A percentile compares a stretch with the other conserved stretches of the same genome.
Evolutionary conservation across 2,888 invertebrate species (phyloP).

Genomic region (Vesta saturnalis): DNA sequence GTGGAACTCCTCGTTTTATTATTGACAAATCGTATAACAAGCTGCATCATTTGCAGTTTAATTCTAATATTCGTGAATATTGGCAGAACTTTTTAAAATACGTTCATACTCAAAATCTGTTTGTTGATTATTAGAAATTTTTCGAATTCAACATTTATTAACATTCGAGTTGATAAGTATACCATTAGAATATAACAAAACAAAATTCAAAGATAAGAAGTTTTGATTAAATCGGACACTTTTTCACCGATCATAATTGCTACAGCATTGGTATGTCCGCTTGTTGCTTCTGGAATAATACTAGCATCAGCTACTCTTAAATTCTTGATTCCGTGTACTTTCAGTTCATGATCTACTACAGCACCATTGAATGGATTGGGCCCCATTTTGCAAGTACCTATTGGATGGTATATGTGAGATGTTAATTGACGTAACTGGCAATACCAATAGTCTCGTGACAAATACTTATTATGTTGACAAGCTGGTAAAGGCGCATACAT

Average conservation of each 20-base stretch:
- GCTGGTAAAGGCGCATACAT: conserved; percentile 47
- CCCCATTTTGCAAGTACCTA: conserved; percentile 45
- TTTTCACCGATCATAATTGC: conserved; percentile 75
- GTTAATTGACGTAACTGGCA: conserved; percentile 41
- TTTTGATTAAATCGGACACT: conserved; percentile 62
- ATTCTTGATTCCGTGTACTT: conserved; percentile 72
- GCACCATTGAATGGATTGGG: conserved; percentile 29
- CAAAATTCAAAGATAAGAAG: conserved; percentile 50
- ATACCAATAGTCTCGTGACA: conserved; percentile 42
- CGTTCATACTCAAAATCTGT: too few relatives aligned
- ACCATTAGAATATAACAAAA: too few relatives aligned
- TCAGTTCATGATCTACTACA: conserved; percentile 36
- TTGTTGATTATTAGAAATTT: too few relatives aligned
- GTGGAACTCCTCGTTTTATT: too few relatives aligned
- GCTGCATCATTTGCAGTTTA: too few relatives aligned
- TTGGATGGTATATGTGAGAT: conserved; percentile 35
- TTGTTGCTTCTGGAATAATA: conserved; percentile 72
- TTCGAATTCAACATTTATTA: too few relatives aligned
- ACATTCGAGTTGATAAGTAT: too few relatives aligned
- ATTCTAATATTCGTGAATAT: too few relatives aligned
- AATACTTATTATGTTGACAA: conserved; percentile 13
- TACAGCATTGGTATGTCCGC: conserved; percentile 76
- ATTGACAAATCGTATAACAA: too few relatives aligned
- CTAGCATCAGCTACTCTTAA: conserved; percentile 76
- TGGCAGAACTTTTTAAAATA: too few relatives aligned